Evolutionary conservation across 2,888 invertebrate genomes (phyloP).

Genomic region (Sclerodermus sp.): DNA sequence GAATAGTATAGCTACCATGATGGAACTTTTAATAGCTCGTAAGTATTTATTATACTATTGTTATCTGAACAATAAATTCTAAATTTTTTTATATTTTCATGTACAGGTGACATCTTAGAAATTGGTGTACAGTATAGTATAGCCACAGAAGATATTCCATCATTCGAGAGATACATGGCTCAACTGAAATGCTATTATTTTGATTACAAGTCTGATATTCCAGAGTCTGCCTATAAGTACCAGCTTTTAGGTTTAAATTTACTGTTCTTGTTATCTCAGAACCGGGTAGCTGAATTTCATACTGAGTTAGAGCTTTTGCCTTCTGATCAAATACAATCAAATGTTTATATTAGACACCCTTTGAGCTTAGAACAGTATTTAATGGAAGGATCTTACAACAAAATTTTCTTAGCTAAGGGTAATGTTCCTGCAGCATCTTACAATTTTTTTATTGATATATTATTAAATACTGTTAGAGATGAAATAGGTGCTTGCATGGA

Average conservation of each 20-base stretch:
- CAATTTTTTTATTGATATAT: constrained; percentile 94
- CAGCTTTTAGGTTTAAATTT: constrained; percentile 93
- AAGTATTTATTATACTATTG: constrained; percentile 44
- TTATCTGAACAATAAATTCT: constrained; percentile 1
- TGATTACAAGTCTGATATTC: constrained; percentile 79
- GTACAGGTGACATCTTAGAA: constrained; percentile 81
- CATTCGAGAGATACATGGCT: constrained; percentile 96
- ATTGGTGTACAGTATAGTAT: constrained; percentile 97
- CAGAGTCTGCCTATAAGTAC: constrained; percentile 92
- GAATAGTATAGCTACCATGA: constrained; percentile 71
- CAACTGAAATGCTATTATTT: constrained; percentile 97
- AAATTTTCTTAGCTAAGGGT: constrained; percentile 76
- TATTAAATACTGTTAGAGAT: constrained; percentile 91
- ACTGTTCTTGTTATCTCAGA: constrained; percentile 89
- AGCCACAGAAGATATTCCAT: constrained; percentile 86
- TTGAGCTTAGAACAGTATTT: constrained; percentile 95
- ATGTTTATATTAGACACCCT: constrained; percentile 93
- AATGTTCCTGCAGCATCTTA: constrained; percentile 96
- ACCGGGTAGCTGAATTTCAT: constrained; percentile 97
- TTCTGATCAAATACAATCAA: constrained; percentile 86
- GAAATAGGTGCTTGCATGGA: constrained; percentile 97
- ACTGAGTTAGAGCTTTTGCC: constrained; percentile 94
- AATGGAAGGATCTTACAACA: constrained; percentile 99
- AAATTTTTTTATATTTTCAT: background rate
- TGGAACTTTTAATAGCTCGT: constrained; percentile 83